Base-by-base conservation (phyloP, 2,888 invertebrate genomes). In the Tetropium fuscum region DNA sequence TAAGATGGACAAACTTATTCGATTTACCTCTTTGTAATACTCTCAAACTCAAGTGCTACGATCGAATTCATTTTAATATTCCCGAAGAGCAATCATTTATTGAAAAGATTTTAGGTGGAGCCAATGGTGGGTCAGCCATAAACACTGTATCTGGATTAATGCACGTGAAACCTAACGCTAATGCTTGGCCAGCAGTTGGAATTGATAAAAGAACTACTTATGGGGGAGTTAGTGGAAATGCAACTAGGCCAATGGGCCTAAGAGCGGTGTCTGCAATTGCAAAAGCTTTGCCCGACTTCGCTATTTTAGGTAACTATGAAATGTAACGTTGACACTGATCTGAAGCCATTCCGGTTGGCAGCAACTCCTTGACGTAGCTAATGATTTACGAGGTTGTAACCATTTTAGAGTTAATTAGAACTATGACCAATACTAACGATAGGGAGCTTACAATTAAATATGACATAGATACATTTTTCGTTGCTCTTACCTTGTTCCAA, bases 131-230 rank as follows among this genome's bases (percentile, higher is more conserved):
- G 0, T 94, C 98, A 0, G 97, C 98, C 0, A 98, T 98, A 55
- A 99, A 99, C 81, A 99, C 98, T 0, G 94, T 99, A 0, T 95
- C 95, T 16, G 97, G 97, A 0, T 83, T 99, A 53, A 98, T 98
- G 97, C 88, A 91, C 3, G 80, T 98, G 1, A 88, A 87, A 73
- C 84, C 90, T 0, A 90, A 95, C 75, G 93, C 90, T 0, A 87
- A 87, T 0, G 92, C 98, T 0, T 99, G 98, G 98, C 98, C 98
- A 0, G 88, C 90, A 27, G 89, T 99, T 3, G 98, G 96, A 64
- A 78, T 83, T 66, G 85, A 90, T 32, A 91, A 92, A 77, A 84
- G 87, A 53, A 97, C 97, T 1, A 98, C 97, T 0, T 98, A 97
- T 77, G 98, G 98, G 4, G 98, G 97, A 0, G 91, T 98, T 0